Evolutionary conservation across 1,140 invertebrate genomes (phyloP).

Genomic region (Pissodes strobi): DNA sequence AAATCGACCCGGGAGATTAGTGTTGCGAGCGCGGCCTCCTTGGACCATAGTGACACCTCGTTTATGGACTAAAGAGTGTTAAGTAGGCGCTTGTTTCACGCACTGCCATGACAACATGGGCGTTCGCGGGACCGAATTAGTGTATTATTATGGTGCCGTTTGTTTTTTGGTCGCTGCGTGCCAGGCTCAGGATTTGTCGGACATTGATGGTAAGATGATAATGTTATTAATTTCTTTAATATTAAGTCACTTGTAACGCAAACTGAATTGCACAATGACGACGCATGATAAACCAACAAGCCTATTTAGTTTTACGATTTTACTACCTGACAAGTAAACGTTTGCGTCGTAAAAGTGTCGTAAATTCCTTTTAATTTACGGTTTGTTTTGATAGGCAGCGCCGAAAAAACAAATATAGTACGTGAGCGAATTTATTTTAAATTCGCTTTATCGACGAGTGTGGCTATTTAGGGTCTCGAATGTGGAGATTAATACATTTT

Average conservation of each 20-base stretch:
- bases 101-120: not conserved
- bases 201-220: slow-evolving; percentile 40
- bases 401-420: slow-evolving; percentile 13
- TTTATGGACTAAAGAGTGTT: not conserved
- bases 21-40: not conserved
- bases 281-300: too few relatives aligned
- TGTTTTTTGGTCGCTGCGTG: not conserved
- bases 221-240: too few relatives aligned
- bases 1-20: slow-evolving; percentile 31
- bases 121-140: not conserved
- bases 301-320: slow-evolving; percentile 19
- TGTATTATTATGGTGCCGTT: not conserved
- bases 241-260: too few relatives aligned
- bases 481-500: too few relatives aligned
- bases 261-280: too few relatives aligned
- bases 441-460: slow-evolving; percentile 2
- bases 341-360: slow-evolving; percentile 16
- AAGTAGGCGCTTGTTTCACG: too few relatives aligned
- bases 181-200: not conserved
- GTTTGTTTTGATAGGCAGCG: slow-evolving; percentile 22
- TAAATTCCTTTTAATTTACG: slow-evolving; percentile 24
- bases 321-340: slow-evolving; percentile 20
- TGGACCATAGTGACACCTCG: not conserved
- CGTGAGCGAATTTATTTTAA: slow-evolving; percentile 11
- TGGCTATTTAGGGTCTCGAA: not conserved